Conservation (phyloP, 2,888 invertebrate genomes). For the Ditula angustiorana region DNA sequence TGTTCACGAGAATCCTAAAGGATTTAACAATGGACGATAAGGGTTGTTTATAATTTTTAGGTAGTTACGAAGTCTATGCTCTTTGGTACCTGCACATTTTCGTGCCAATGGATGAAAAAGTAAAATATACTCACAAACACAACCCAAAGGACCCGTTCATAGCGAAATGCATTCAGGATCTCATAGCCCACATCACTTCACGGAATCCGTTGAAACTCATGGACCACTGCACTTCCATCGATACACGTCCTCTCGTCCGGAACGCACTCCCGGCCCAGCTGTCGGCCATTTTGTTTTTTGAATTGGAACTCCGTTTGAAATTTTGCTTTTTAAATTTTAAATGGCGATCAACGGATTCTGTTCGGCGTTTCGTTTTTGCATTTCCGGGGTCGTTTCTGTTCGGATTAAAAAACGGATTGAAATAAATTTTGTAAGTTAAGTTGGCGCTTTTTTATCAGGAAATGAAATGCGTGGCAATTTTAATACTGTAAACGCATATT, state of each 20-base stretch:
- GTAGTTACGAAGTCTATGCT: background rate
- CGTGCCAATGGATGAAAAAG: background rate
- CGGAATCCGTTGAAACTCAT: slow-evolving; percentile 46
- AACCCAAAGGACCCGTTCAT: slow-evolving; percentile 12
- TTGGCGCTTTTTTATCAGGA: background rate
- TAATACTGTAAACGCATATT: background rate
- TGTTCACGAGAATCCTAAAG: too few species aligned
- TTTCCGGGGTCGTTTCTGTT: slow-evolving; percentile 25
- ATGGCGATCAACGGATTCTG: slow-evolving; percentile 38
- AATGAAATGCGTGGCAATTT: background rate
- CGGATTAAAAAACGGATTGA: slow-evolving; percentile 25
- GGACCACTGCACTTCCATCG: slow-evolving; percentile 59
- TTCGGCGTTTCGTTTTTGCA: slow-evolving; percentile 32
- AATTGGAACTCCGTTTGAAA: slow-evolving; percentile 46
- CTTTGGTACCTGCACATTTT: background rate
- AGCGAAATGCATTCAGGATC: slow-evolving; percentile 24
- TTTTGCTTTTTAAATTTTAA: slow-evolving; percentile 45
- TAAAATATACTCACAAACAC: slow-evolving; percentile 1
- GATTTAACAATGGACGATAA: too few species aligned
- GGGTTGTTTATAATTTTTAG: too few species aligned
- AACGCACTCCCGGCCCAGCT: slow-evolving; percentile 55
- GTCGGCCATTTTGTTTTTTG: slow-evolving; percentile 51
- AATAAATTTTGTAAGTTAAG: background rate
- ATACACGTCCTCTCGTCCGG: slow-evolving; percentile 56
- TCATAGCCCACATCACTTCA: slow-evolving; percentile 21